These are phyloP conservation scores for Argyrosomus regius DNA, from an alignment of 2,797 vertebrate genomes.

Conservation along the genomic window DNA sequence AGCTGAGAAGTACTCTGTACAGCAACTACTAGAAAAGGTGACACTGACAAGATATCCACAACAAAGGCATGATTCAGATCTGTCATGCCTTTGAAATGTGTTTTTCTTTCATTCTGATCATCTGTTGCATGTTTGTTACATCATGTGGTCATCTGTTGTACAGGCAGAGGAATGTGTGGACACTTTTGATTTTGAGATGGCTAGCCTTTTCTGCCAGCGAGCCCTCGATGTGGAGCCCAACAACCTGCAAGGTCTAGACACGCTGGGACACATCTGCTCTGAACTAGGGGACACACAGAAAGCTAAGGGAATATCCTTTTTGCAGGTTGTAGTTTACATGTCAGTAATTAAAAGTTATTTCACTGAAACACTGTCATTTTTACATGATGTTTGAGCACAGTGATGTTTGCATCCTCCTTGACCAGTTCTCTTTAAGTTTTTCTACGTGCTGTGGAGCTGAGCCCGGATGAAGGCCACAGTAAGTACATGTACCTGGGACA, in stretches of 20 bases:
- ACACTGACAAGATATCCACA: background rate
- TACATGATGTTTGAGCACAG: background rate
- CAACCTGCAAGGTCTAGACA: constrained; percentile 85
- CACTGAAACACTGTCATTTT: background rate
- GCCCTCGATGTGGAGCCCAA: constrained; percentile 87
- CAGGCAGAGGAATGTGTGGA: constrained; percentile 88
- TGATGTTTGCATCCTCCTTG: constrained; percentile 70
- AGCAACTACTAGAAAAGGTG: constrained; percentile 88
- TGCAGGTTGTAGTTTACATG: background rate
- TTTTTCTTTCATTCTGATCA: background rate
- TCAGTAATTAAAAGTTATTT: background rate
- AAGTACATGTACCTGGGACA: constrained; percentile 91
- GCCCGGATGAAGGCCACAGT: constrained; percentile 86
- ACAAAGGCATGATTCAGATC: background rate
- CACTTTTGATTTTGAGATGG: constrained; percentile 89
- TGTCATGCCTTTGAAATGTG: background rate
- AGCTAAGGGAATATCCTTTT: constrained; percentile 88
- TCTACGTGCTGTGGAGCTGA: constrained; percentile 84
- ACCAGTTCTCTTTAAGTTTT: constrained; percentile 79
- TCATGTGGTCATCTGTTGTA: constrained; percentile 44
- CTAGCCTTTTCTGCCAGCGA: constrained; percentile 87
- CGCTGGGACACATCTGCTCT: constrained; percentile 87
- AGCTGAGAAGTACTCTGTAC: constrained; percentile 84
- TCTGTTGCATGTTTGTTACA: background rate
- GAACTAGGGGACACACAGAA: constrained; percentile 86